Evolutionary conservation across 2,888 invertebrate species (phyloP), one percentile per base, ranked within the genome.

Genomic region (Temnothorax ravouxi): DNA sequence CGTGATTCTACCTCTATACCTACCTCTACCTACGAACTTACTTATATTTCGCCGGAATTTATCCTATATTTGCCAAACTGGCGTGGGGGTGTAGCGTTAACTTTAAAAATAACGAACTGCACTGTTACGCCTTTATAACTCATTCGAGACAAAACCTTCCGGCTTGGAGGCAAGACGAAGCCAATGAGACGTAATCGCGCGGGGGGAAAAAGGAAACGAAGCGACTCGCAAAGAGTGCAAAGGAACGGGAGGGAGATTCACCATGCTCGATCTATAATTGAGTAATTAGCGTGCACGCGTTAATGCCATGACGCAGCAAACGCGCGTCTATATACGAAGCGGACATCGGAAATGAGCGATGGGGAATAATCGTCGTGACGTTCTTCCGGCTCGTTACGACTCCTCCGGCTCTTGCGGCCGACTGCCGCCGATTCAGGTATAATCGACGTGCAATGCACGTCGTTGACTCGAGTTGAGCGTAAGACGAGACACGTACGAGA

Each of bases 351-450:
- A 34, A 64, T 21, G 69, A 56, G 18, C 44, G 29, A 56, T 67
- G 41, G 21, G 21, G 29, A 56, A 77, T 54, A 62, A 79, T 79
- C 47, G 56, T 59, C 64, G 52, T 71, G 29, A 18, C 25, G 29
- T 25, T 59, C 77, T 67, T 67, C 85, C 87, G 84, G 84, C 85
- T 84, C 69, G 85, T 88, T 84, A 84, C 83, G 86, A 84, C 84
- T 86, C 79, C 79, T 82, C 76, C 79, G 61, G 82, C 13, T 76
- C 13, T 76, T 77, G 84, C 86, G 85, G 81, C 86, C 86, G 85
- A 79, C 86, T 79, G 89, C 88, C 59, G 86, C 90, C 90, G 81
- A 89, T 90, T 86, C 87, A 54, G 44, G 56, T 66, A 83, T 85
- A 86, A 89, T 87, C 88, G 86, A 85, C 74, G 89, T 84, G 44